These are phyloP conservation scores for Drosophila neotestacea DNA, from an alignment of 2,888 invertebrate genomes.

Conservation along the genomic window DNA sequence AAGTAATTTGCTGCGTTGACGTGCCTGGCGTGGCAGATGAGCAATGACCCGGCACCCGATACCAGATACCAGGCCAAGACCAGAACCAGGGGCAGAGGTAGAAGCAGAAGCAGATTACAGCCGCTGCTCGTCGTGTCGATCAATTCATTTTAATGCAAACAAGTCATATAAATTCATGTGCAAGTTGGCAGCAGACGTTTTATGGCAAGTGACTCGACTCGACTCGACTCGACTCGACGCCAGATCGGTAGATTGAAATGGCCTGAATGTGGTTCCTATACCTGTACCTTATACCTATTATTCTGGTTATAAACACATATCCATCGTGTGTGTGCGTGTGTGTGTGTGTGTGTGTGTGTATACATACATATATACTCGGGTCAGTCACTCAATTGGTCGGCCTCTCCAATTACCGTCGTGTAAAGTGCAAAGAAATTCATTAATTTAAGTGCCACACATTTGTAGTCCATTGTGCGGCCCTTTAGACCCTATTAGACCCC, in stretches of 20 bases:
- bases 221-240: slow-evolving; percentile 22
- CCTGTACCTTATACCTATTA: neutral
- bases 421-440: slow-evolving; percentile 80
- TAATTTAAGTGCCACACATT: slow-evolving; percentile 80
- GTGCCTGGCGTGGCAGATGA: slow-evolving; percentile 80
- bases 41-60: slow-evolving; percentile 66
- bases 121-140: slow-evolving; percentile 70
- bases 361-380: slow-evolving; percentile 22
- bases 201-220: slow-evolving; percentile 14
- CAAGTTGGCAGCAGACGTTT: slow-evolving; percentile 57
- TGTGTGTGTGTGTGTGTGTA: neutral
- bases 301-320: slow-evolving; percentile 4
- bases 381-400: slow-evolving; percentile 52
- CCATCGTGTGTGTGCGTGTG: neutral
- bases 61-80: slow-evolving; percentile 6
- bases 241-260: slow-evolving; percentile 55
- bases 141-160: slow-evolving; percentile 79
- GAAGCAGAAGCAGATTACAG: neutral
- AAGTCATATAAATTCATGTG: slow-evolving; percentile 79
- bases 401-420: slow-evolving; percentile 61
- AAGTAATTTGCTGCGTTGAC: slow-evolving; percentile 79
- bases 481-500: slow-evolving; percentile 5
- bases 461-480: slow-evolving; percentile 75
- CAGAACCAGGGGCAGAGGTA: too few relatives aligned
- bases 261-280: slow-evolving; percentile 26